Percentiles rank a stretch among this genome's conserved stretches.
Conservation (phyloP, 1,140 invertebrate genomes). For the Drusus annulatus region DNA sequence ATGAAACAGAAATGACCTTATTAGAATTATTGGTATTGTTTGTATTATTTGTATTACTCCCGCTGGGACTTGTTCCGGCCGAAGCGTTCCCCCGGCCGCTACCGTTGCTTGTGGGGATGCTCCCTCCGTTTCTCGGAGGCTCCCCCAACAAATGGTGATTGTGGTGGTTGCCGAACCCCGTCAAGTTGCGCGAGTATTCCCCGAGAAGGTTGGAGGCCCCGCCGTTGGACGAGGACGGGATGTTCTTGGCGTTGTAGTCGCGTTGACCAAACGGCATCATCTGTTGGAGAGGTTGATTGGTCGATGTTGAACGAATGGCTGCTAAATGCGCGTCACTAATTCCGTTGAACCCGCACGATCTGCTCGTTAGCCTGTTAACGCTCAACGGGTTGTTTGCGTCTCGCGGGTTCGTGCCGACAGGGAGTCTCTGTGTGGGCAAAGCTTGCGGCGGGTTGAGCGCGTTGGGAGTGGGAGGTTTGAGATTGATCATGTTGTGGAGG, state of each 20-base stretch:
- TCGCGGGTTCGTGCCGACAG: slow-evolving; percentile 90
- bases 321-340: slow-evolving; percentile 47
- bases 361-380: slow-evolving; percentile 87
- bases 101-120: slow-evolving; percentile 38
- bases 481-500: background rate
- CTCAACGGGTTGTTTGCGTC: slow-evolving; percentile 93
- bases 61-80: slow-evolving; percentile 62
- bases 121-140: slow-evolving; percentile 53
- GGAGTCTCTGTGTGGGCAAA: slow-evolving; percentile 74
- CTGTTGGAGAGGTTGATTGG: slow-evolving; percentile 20
- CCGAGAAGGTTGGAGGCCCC: background rate
- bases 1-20: slow-evolving; percentile 70
- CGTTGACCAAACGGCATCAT: slow-evolving; percentile 42
- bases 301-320: slow-evolving; percentile 38
- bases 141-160: slow-evolving; percentile 65
- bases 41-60: slow-evolving; percentile 25
- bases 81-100: slow-evolving; percentile 41
- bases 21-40: slow-evolving; percentile 57
- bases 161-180: slow-evolving; percentile 21
- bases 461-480: slow-evolving; percentile 69
- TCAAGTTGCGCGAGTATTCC: slow-evolving; percentile 11
- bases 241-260: slow-evolving; percentile 42
- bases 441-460: slow-evolving; percentile 63
- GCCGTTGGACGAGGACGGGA: slow-evolving; percentile 47
- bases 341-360: slow-evolving; percentile 53